Conservation (phyloP, 2,113 vertebrate genomes). For the Psettodes erumei region DNA sequence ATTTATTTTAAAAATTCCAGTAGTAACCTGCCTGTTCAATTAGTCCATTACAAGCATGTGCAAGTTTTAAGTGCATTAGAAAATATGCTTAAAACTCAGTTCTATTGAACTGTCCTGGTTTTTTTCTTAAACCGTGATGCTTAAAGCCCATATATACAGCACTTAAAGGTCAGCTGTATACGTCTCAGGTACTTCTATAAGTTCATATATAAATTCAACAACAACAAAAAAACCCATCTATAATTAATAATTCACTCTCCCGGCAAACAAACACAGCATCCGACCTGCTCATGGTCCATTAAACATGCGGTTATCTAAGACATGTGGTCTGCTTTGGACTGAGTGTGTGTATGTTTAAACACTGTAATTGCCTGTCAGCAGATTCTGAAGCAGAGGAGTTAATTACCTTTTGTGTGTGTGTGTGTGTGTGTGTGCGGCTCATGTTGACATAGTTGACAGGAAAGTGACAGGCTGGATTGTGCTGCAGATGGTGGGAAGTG, state of each 20-base stretch:
- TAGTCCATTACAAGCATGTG: too few relatives aligned
- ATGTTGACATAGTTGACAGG: slow-evolving; percentile 40
- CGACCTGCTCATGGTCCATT: slow-evolving; percentile 13
- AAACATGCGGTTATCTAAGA: slow-evolving; percentile 12
- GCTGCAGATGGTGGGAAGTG: slow-evolving; percentile 14
- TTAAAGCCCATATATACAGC: neutral
- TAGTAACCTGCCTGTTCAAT: too few relatives aligned
- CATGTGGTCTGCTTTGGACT: slow-evolving; percentile 10
- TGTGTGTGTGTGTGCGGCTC: neutral
- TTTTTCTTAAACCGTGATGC: neutral
- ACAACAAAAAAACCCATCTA: slow-evolving; percentile 20
- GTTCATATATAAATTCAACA: neutral
- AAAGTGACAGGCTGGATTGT: slow-evolving; percentile 41
- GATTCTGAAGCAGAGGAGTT: slow-evolving; percentile 45
- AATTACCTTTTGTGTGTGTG: slow-evolving; percentile 41
- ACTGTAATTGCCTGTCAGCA: slow-evolving; percentile 57
- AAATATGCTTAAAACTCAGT: neutral
- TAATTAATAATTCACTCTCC: slow-evolving; percentile 20
- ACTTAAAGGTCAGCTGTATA: neutral
- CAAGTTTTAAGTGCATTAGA: neutral
- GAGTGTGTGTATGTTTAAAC: slow-evolving; percentile 57
- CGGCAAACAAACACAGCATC: slow-evolving; percentile 34
- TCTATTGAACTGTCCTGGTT: neutral
- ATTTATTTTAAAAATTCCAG: too few relatives aligned
- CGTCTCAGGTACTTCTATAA: neutral